Conservation (phyloP, 2,113 vertebrate species). For the Limnothrissa miodon region DNA sequence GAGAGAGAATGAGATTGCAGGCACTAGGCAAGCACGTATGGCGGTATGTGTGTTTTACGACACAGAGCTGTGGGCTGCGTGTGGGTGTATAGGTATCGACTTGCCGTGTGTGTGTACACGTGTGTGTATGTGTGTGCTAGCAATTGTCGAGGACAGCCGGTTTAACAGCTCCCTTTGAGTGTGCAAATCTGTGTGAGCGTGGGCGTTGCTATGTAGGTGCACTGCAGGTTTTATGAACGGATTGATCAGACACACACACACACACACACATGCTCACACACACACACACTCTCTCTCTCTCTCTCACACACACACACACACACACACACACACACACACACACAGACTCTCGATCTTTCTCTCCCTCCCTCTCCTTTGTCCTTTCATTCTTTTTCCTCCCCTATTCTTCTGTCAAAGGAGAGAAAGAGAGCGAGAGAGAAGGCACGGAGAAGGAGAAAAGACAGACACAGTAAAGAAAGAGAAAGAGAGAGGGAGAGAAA, state of each 20-base stretch:
- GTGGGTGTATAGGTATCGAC: constrained; percentile 45
- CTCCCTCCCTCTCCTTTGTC: not conserved
- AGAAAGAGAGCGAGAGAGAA: constrained; percentile 22
- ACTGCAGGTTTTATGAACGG: constrained; percentile 42
- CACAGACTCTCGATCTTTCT: constrained; percentile 37
- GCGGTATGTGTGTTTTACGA: not conserved
- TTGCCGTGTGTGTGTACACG: not conserved
- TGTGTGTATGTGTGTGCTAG: not conserved
- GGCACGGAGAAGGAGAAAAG: constrained; percentile 27
- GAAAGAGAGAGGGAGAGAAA: not conserved
- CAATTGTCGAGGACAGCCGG: constrained; percentile 70
- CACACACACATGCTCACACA: constrained; percentile 18
- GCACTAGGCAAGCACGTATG: not conserved
- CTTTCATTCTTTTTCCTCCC: constrained; percentile 23
- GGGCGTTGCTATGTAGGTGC: constrained; percentile 45
- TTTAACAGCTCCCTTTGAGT: constrained; percentile 23
- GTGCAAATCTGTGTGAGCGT: constrained; percentile 28
- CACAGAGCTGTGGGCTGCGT: not conserved
- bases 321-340: constrained; percentile 25
- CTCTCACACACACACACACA: constrained; percentile 4
- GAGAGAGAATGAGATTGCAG: not conserved
- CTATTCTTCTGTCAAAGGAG: constrained; percentile 24
- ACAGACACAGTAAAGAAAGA: constrained; percentile 10
- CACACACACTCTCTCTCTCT: constrained; percentile 7
- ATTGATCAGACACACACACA: constrained; percentile 24